Evolutionary conservation across 1,140 invertebrate genomes (phyloP), one percentile per base, ranked within the genome.

Genomic region (Octopus bimaculoides): DNA sequence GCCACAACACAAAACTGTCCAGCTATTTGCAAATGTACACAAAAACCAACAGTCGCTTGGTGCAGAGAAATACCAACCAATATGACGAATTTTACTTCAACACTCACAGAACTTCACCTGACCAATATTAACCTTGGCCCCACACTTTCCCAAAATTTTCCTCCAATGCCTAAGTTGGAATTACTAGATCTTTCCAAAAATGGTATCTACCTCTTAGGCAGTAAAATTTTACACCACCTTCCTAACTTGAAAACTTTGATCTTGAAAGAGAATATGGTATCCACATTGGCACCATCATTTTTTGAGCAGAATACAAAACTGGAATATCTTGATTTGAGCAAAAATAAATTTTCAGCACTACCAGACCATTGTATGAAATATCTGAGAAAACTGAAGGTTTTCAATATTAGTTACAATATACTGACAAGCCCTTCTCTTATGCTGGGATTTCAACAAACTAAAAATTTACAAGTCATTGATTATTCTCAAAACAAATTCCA

Each of bases 391-490:
- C 80, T 88, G 10, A 84, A 79, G 77, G 52, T 80, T 20, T 82
- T 89, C n/a, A 86, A 88, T 76, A 73, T 87, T 4, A 86, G 85
- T 54, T 83, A 80, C 81, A 89, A 89, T 78, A 66, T 82, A 8
- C 73, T 88, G n/a, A 80, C 54, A 1, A 61, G 77, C 4, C 81
- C 84, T 5, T 79, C 81, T 52, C 78, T 89, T 41, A 85, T 84
- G 55, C 76, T 83, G 2, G 61, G 85, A 74, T 86, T 86, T 77
- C 86, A 86, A 80, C 82, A 82, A 6, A 83, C 82, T 66, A 81
- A 78, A 69, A 80, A 82, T 4, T 77, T 88, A 71, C 17, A 81
- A 26, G 14, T 78, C 0, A 69, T 88, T 9, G 87, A 88, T 77
- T 77, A 86, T 2, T 85, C 85, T 41, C 75, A 84, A 66, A 88